These are phyloP conservation scores for Aramus guarauna DNA, from an alignment of 2,113 vertebrate species.

Conservation along the genomic window DNA sequence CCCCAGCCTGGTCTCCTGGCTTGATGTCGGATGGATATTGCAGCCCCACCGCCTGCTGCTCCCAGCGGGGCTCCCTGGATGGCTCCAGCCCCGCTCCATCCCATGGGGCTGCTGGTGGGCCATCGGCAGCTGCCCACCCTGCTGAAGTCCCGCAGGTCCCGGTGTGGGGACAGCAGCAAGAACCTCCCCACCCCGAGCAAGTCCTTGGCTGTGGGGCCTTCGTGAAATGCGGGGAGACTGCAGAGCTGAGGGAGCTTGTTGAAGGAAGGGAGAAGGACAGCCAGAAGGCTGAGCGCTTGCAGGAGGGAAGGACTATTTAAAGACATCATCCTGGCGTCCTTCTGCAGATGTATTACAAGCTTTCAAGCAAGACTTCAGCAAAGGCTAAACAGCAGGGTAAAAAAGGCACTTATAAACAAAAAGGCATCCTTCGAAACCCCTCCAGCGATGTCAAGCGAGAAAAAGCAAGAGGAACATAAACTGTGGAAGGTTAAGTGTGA, in stretches of 20 bases:
- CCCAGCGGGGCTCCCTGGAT: fast-evolving
- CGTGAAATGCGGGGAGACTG: fast-evolving
- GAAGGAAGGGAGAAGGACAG: not conserved
- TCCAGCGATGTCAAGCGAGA: not conserved
- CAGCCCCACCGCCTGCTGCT: not conserved
- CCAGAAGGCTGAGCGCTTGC: not conserved
- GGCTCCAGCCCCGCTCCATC: not conserved
- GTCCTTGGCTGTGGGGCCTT: not conserved
- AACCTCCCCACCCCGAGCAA: not conserved
- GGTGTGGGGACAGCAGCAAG: not conserved
- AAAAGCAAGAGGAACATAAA: constrained; percentile 21
- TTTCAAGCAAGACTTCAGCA: constrained; percentile 16
- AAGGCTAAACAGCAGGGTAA: constrained; percentile 15
- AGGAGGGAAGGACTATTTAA: constrained; percentile 7
- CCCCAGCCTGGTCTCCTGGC: not conserved
- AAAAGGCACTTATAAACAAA: constrained; percentile 29
- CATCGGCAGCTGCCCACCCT: not conserved
- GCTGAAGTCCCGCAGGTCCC: not conserved
- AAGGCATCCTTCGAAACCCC: not conserved
- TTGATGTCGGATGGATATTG: fast-evolving
- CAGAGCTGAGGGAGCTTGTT: not conserved
- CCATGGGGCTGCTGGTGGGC: not conserved
- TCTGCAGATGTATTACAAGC: not conserved
- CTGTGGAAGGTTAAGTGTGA: constrained; percentile 23
- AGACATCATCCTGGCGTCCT: not conserved